Evolutionary conservation across 2,888 invertebrate species (phyloP).

Genomic region (Stomorhina lunata): DNA sequence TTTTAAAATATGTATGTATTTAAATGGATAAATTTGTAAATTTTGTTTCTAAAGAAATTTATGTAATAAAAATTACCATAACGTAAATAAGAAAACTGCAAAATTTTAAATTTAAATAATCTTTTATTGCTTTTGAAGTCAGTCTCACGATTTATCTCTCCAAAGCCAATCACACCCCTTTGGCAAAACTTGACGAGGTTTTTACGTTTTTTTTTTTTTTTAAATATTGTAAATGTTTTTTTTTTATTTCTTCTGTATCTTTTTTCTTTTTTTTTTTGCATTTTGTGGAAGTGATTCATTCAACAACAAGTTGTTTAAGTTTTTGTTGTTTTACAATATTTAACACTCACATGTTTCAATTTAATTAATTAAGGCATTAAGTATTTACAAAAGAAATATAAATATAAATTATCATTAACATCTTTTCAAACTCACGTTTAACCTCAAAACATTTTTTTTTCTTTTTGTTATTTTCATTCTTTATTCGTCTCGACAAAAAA

Average conservation of each 20-base stretch:
- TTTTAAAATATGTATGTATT: too few relatives aligned
- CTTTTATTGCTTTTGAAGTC: neutral
- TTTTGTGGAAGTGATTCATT: slow-evolving; percentile 7
- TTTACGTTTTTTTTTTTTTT: neutral
- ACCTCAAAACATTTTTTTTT: slow-evolving; percentile 34
- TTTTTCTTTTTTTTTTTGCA: neutral
- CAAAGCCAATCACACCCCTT: neutral
- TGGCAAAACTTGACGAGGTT: neutral
- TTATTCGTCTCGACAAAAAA: neutral
- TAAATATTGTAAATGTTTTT: too few relatives aligned
- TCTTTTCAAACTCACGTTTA: slow-evolving; percentile 49
- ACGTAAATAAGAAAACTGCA: neutral
- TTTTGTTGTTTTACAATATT: neutral
- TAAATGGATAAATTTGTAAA: neutral
- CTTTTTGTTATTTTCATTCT: neutral
- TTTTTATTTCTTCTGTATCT: too few relatives aligned
- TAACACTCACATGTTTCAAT: slow-evolving; percentile 16
- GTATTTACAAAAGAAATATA: too few relatives aligned
- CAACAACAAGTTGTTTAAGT: slow-evolving; percentile 2
- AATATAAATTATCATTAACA: slow-evolving; percentile 15
- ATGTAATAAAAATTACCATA: neutral
- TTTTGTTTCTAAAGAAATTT: neutral
- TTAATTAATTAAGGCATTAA: neutral
- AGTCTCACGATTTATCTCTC: neutral
- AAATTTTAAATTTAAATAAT: neutral